These are phyloP conservation scores for Sanderia malayensis DNA, from an alignment of 30 jellyfish, hydroid and myxozoan genomes.

Conservation along the genomic window DNA sequence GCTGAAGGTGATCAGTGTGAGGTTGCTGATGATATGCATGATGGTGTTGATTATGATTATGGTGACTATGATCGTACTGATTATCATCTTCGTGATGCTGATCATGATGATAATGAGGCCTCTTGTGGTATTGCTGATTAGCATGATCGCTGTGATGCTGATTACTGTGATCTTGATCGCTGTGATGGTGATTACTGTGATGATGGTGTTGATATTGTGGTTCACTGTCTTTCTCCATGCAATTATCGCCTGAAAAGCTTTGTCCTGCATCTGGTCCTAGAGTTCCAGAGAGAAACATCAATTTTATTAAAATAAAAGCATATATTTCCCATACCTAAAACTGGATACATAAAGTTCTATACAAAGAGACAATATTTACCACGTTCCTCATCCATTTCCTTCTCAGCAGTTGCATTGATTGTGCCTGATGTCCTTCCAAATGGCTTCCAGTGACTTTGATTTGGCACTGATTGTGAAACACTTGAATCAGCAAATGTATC, in stretches of 20 bases:
- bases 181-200: no score
- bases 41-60: constrained; percentile 16
- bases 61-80: constrained; percentile 20
- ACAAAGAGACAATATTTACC: no score
- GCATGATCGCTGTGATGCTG: no score
- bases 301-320: no score
- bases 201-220: not conserved
- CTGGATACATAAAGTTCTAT: no score
- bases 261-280: no score
- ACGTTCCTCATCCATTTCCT: no score
- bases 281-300: no score
- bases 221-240: not conserved
- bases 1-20: constrained; percentile 8
- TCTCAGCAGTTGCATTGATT: no score
- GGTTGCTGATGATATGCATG: constrained; percentile 35
- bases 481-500: not conserved
- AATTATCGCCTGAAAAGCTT: constrained; percentile 2
- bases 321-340: no score
- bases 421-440: constrained; percentile 24
- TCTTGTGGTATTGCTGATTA: not conserved
- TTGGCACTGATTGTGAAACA: constrained; percentile 4
- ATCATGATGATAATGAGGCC: not conserved
- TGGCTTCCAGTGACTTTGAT: constrained; percentile 43
- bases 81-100: constrained; percentile 10
- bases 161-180: not conserved